Evolutionary conservation across 2,888 invertebrate genomes (phyloP).

Genomic region (Hirtodrosophila cameraria): DNA sequence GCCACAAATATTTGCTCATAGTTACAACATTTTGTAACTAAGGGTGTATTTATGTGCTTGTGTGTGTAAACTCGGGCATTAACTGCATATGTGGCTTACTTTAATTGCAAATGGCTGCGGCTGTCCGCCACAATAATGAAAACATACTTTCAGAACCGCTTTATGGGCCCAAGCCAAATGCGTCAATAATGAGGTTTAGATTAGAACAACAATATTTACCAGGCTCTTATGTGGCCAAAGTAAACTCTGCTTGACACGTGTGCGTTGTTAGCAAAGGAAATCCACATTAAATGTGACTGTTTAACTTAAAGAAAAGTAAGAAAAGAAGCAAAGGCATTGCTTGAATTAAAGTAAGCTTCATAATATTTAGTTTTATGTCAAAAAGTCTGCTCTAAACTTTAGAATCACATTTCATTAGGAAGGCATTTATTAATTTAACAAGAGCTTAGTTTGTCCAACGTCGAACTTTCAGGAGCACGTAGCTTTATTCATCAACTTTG

Average conservation of each 20-base stretch:
- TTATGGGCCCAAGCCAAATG: slow-evolving; percentile 58
- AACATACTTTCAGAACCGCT: slow-evolving; percentile 69
- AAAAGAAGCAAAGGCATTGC: neutral
- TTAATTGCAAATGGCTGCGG: slow-evolving; percentile 71
- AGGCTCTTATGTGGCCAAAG: slow-evolving; percentile 24
- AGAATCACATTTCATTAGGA: neutral
- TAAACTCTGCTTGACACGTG: slow-evolving; percentile 37
- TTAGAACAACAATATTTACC: slow-evolving; percentile 62
- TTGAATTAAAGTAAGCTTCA: neutral
- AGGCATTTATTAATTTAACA: slow-evolving; percentile 30
- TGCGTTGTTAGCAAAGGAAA: slow-evolving; percentile 2
- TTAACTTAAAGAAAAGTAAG: slow-evolving; percentile 1
- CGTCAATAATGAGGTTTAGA: slow-evolving; percentile 71
- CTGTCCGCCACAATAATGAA: slow-evolving; percentile 65
- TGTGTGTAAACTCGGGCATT: slow-evolving; percentile 56
- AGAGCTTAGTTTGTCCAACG: slow-evolving; percentile 6
- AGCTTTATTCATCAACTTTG: slow-evolving; percentile 22
- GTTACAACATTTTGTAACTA: slow-evolving; percentile 14
- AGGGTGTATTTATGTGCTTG: slow-evolving; percentile 13
- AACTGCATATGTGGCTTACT: slow-evolving; percentile 67
- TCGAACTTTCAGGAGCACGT: slow-evolving; percentile 10
- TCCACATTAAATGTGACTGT: neutral
- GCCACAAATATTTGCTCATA: slow-evolving; percentile 38
- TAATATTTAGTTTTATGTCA: no score
- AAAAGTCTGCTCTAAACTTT: neutral